These are phyloP conservation scores for Phoebastria nigripes DNA, from an alignment of 2,797 vertebrate species.

Conservation along the genomic window DNA sequence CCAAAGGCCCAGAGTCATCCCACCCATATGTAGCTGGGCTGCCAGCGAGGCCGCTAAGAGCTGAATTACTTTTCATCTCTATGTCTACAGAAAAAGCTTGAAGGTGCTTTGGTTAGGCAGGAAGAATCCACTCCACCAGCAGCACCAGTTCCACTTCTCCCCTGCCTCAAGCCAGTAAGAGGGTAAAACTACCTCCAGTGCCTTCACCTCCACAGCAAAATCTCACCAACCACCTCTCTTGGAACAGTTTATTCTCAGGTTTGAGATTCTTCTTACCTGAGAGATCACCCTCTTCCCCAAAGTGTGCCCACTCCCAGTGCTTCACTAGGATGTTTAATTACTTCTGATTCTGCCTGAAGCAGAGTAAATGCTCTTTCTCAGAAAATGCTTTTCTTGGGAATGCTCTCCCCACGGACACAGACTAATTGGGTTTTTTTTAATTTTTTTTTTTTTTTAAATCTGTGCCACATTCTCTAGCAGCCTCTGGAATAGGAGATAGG, in stretches of 20 bases:
- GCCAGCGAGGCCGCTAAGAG: neutral
- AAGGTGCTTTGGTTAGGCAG: neutral
- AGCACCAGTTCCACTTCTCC: neutral
- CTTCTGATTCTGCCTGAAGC: neutral
- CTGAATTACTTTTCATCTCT: neutral
- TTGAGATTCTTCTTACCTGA: neutral
- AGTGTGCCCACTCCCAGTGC: neutral
- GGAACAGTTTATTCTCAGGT: neutral
- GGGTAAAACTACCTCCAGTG: neutral
- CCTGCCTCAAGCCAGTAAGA: neutral
- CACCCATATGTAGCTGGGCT: neutral
- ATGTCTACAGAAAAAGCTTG: neutral
- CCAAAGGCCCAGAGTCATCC: neutral
- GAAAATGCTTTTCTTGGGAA: neutral
- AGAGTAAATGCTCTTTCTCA: neutral
- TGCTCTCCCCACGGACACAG: neutral
- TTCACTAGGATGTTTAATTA: neutral
- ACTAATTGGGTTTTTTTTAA: neutral
- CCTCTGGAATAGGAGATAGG: neutral
- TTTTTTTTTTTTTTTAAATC: neutral
- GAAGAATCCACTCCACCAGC: neutral
- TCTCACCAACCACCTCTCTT: neutral
- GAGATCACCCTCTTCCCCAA: neutral
- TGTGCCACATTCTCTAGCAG: neutral
- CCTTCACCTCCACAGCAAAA: neutral